phyloP scores from a whole-genome alignment of 92 coral and sea anemone genomes.

The Paragorgia papillata region DNA sequence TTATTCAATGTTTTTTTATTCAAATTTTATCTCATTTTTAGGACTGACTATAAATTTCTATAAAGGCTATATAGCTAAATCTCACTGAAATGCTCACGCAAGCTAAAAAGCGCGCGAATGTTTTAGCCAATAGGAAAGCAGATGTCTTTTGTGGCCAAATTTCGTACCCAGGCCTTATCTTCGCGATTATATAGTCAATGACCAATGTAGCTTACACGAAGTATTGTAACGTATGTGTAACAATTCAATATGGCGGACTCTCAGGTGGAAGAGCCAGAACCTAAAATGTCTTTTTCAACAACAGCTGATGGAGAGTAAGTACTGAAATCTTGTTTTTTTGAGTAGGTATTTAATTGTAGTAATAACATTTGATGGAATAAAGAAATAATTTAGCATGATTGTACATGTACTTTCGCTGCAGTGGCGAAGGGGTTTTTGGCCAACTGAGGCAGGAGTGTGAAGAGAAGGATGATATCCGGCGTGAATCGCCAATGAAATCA shows the following conservation, averaged over 20 bases:
- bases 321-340: background rate
- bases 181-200: no score
- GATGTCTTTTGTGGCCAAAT: no score
- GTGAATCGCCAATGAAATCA: background rate
- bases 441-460: background rate
- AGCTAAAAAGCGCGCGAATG: no score
- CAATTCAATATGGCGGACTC: constrained; percentile 3
- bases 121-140: no score
- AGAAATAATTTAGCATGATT: background rate
- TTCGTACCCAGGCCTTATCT: no score
- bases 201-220: background rate
- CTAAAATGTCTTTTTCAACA: background rate
- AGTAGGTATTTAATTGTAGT: background rate
- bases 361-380: background rate
- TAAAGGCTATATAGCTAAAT: no score
- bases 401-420: background rate
- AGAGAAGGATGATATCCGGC: background rate
- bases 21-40: no score
- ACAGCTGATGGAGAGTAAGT: background rate
- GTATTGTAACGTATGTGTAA: background rate
- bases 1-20: no score
- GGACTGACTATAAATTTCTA: no score
- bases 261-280: background rate
- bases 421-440: background rate
- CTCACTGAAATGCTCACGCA: no score